These are phyloP conservation scores for Tigriopus japonicus DNA, from an alignment of 1,140 invertebrate species.

Conservation along the genomic window DNA sequence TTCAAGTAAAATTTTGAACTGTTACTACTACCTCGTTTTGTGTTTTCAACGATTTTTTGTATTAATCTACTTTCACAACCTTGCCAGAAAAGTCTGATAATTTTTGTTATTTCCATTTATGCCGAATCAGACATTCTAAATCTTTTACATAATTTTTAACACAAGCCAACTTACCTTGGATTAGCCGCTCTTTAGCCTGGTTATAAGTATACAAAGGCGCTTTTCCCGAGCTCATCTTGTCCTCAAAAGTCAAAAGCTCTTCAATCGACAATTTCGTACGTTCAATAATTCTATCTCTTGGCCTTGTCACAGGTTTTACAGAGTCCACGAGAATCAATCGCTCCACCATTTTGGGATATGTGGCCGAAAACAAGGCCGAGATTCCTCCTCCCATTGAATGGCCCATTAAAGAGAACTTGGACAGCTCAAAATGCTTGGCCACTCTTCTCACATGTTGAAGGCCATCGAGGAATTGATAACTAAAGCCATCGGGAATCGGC, in stretches of 20 bases:
- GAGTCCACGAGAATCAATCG: background rate
- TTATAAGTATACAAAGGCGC: background rate
- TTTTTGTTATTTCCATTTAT: no score
- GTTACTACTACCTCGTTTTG: no score
- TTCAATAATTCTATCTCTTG: background rate
- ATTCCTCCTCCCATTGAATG: conserved; percentile 9
- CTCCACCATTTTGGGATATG: background rate
- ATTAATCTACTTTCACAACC: no score
- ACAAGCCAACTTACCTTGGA: background rate
- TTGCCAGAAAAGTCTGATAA: no score
- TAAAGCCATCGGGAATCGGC: conserved; percentile 20
- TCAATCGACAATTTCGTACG: background rate
- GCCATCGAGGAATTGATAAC: conserved; percentile 12
- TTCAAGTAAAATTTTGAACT: no score
- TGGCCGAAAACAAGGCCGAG: background rate
- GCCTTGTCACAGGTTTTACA: background rate
- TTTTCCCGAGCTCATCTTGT: background rate
- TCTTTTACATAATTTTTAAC: no score
- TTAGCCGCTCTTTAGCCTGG: background rate
- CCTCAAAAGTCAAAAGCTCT: background rate
- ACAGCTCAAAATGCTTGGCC: background rate
- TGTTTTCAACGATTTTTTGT: no score
- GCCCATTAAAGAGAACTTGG: background rate
- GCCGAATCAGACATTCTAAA: no score
- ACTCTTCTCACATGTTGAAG: background rate